phyloP scores from a whole-genome alignment of 2,888 invertebrate genomes.

The Vanessa cardui region DNA sequence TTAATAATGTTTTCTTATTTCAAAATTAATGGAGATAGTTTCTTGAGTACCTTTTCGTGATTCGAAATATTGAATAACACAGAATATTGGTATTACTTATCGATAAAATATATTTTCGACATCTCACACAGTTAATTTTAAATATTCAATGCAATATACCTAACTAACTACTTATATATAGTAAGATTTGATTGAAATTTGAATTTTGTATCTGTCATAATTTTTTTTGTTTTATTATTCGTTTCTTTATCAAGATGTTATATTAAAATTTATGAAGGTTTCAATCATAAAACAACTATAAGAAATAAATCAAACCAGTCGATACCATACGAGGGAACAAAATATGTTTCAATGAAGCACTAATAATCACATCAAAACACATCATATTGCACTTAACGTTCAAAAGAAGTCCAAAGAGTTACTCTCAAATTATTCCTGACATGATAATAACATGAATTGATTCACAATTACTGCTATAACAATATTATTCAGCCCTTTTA shows the following conservation, averaged over 20 bases:
- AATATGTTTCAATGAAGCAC: conserved; percentile 29
- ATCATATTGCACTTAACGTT: conserved; percentile 62
- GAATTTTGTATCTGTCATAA: background rate
- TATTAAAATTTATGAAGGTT: background rate
- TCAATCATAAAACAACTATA: background rate
- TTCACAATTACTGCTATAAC: conserved; percentile 72
- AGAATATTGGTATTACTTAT: too few species aligned
- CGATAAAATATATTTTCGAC: too few species aligned
- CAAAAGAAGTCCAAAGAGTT: conserved; percentile 46
- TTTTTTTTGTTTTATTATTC: background rate
- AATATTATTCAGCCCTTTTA: conserved; percentile 62
- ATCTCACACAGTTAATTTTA: too few species aligned
- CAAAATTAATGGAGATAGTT: too few species aligned
- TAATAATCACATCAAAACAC: conserved; percentile 47
- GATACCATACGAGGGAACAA: background rate
- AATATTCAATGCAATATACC: too few species aligned
- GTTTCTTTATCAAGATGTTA: background rate
- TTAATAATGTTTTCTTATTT: too few species aligned
- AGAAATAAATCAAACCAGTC: background rate
- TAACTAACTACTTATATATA: too few species aligned
- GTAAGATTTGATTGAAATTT: background rate
- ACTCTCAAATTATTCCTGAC: conserved; percentile 73
- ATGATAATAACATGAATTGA: conserved; percentile 77
- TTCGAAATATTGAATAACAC: too few species aligned
- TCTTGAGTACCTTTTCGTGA: too few species aligned